phyloP scores from a whole-genome alignment of 2,113 vertebrate genomes.

The Rhodinocichla rosea region DNA sequence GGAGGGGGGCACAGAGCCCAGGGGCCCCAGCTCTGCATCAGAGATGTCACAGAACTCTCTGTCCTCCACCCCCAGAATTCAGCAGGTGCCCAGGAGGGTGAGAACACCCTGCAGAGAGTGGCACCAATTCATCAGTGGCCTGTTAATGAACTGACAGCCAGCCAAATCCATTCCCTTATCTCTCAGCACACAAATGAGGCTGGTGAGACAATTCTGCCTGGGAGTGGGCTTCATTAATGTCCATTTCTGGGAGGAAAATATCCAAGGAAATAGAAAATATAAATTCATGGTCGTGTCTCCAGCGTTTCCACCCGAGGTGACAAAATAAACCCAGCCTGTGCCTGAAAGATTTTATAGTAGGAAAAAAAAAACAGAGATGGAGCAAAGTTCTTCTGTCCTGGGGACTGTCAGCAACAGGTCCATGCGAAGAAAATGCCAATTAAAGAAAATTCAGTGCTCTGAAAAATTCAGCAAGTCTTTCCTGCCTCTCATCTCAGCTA shows the following conservation, averaged over 20 bases:
- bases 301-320: not conserved
- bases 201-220: not conserved
- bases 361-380: not conserved
- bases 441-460: not conserved
- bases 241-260: not conserved
- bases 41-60: not conserved
- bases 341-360: not conserved
- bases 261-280: not conserved
- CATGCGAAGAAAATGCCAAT: not conserved
- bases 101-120: not conserved
- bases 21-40: not conserved
- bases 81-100: not conserved
- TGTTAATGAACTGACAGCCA: conserved; percentile 34
- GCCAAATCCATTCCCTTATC: conserved; percentile 17
- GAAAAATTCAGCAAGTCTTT: not conserved
- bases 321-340: not conserved
- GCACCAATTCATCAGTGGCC: conserved; percentile 1
- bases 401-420: not conserved
- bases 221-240: not conserved
- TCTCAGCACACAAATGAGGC: not conserved
- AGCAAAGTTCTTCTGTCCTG: not conserved
- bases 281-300: not conserved
- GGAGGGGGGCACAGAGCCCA: not conserved
- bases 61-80: not conserved
- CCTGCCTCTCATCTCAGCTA: not conserved